These are phyloP conservation scores for Axea sp. DNA, from an alignment of 2,888 invertebrate genomes.

Conservation along the genomic window DNA sequence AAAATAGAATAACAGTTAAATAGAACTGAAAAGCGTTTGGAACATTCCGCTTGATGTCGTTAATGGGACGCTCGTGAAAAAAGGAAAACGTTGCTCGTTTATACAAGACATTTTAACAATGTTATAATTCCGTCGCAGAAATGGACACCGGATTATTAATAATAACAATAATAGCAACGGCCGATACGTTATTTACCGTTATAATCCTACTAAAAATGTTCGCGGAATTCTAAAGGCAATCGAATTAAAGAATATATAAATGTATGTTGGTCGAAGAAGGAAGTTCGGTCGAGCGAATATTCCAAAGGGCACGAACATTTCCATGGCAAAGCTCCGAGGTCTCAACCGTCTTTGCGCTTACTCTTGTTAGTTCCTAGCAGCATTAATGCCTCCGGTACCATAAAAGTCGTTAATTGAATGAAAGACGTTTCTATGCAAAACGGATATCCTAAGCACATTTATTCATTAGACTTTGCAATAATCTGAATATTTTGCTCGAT, in stretches of 20 bases:
- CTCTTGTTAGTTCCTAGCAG: slow-evolving; percentile 40
- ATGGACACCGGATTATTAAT: neutral
- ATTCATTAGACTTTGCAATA: slow-evolving; percentile 1
- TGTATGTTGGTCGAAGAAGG: slow-evolving; percentile 13
- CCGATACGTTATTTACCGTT: neutral
- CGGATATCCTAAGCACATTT: slow-evolving; percentile 5
- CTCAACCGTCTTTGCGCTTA: slow-evolving; percentile 46
- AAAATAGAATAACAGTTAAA: too few relatives aligned
- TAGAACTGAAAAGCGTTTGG: too few relatives aligned
- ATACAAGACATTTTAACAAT: neutral
- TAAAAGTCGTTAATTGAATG: slow-evolving; percentile 40
- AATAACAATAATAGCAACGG: slow-evolving; percentile 6
- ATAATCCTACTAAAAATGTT: slow-evolving; percentile 20
- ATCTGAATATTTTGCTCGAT: neutral
- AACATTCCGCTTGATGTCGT: too few relatives aligned
- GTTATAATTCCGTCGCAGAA: neutral
- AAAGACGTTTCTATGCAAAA: slow-evolving; percentile 4
- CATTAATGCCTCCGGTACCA: slow-evolving; percentile 30
- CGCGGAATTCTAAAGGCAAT: slow-evolving; percentile 10
- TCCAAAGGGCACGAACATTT: slow-evolving; percentile 34
- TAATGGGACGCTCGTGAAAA: too few relatives aligned
- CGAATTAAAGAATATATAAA: slow-evolving; percentile 39
- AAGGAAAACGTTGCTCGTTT: too few relatives aligned
- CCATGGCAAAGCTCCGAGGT: slow-evolving; percentile 39
- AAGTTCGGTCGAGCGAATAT: slow-evolving; percentile 43